A percentile compares a stretch with the other conserved stretches of the same genome.
phyloP scores from a whole-genome alignment of 2,797 vertebrate species.

The Mormyrus hasselquistii region DNA sequence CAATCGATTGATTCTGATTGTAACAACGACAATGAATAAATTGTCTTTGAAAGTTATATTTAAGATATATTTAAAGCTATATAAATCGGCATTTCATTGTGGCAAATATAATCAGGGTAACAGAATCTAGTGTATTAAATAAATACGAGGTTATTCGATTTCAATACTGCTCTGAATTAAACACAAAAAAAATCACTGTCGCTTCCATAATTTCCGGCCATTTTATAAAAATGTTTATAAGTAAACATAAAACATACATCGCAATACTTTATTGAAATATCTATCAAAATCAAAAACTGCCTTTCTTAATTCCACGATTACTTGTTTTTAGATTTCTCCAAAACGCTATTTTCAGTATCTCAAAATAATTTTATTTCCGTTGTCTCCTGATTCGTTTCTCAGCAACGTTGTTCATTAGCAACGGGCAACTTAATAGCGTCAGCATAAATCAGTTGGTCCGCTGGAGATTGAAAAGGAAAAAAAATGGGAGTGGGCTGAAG shows the following conservation, averaged over 20 bases:
- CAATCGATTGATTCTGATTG: neutral
- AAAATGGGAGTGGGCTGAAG: neutral
- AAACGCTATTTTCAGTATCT: neutral
- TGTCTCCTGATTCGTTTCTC: neutral
- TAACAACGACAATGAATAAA: neutral
- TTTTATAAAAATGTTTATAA: neutral
- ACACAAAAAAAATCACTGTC: neutral
- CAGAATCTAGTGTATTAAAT: neutral
- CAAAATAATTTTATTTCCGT: neutral
- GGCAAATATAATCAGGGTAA: neutral
- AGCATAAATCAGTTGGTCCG: neutral
- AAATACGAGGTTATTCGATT: neutral
- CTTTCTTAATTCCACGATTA: neutral
- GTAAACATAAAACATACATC: neutral
- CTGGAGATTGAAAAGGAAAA: neutral
- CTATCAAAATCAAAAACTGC: neutral
- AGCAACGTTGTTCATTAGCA: constrained; percentile 9
- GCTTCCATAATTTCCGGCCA: neutral
- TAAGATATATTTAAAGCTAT: neutral
- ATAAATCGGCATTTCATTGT: neutral
- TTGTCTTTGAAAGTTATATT: neutral
- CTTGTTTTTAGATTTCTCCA: neutral
- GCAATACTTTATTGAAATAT: neutral
- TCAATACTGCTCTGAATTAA: neutral
- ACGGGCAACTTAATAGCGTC: neutral